Conservation (phyloP, 2,888 invertebrate species). For the Ectropis crepuscularia region DNA sequence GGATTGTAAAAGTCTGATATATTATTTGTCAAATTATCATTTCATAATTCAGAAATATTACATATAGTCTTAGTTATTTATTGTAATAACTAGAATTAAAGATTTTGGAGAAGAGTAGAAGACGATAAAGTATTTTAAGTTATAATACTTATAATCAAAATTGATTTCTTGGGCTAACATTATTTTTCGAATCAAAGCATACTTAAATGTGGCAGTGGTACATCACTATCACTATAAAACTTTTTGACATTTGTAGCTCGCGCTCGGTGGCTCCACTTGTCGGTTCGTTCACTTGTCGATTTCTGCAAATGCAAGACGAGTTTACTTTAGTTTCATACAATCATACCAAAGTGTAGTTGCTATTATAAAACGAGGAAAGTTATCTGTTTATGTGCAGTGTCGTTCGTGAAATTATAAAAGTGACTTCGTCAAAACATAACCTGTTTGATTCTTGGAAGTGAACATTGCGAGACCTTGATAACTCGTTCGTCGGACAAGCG, state of each 20-base stretch:
- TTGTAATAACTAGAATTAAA: no score
- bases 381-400: conserved; percentile 23
- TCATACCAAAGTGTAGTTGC: conserved; percentile 19
- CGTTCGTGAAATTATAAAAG: conserved; percentile 46
- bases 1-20: no score
- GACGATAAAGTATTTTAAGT: no score
- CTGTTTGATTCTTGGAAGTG: conserved; percentile 79
- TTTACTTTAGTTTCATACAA: conserved; percentile 16
- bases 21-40: no score
- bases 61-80: no score
- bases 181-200: background rate
- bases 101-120: no score
- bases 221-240: conserved; percentile 18
- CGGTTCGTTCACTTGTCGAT: conserved; percentile 12
- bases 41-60: no score
- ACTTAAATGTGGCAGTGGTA: background rate
- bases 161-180: no score
- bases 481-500: conserved; percentile 82
- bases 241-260: conserved; percentile 15
- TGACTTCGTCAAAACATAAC: conserved; percentile 67
- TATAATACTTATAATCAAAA: no score
- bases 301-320: conserved; percentile 10
- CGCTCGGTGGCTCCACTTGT: conserved; percentile 2
- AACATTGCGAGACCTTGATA: conserved; percentile 83
- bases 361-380: conserved; percentile 18